phyloP scores from a whole-genome alignment of 2,797 vertebrate genomes.

The Orestias chungarensis region DNA sequence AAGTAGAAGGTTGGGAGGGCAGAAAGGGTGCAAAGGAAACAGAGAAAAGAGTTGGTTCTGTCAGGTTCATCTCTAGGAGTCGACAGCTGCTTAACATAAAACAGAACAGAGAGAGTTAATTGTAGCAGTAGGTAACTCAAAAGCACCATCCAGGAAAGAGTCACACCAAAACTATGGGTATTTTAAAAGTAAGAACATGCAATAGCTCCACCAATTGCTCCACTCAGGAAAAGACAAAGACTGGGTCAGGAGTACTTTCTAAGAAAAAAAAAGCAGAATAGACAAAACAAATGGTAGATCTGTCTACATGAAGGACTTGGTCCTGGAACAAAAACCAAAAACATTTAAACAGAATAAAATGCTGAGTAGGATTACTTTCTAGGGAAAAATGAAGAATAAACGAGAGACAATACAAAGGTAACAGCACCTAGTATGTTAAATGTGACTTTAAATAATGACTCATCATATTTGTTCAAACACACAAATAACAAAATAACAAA shows the following conservation, averaged over 20 bases:
- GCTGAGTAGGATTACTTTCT: background rate
- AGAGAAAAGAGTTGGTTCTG: background rate
- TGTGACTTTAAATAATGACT: background rate
- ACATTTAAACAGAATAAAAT: background rate
- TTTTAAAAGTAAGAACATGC: no score
- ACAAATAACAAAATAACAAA: background rate
- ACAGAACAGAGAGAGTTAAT: background rate
- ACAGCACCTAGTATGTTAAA: background rate
- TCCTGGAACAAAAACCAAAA: background rate
- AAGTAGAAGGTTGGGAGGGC: background rate
- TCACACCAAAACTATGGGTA: no score
- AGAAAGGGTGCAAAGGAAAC: background rate
- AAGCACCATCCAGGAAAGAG: no score
- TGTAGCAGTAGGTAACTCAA: no score
- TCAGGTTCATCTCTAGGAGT: no score
- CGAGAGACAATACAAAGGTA: background rate
- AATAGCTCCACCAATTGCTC: no score
- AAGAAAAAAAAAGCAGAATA: background rate
- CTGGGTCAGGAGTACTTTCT: no score
- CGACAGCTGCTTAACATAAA: no score
- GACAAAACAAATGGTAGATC: background rate
- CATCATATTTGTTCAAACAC: background rate
- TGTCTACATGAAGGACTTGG: background rate
- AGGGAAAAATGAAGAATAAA: background rate
- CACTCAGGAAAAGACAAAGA: no score